A percentile compares a stretch with the other conserved stretches of the same genome.
Evolutionary conservation across 2,888 invertebrate genomes (phyloP).

Genomic region (Lochmaea capreae): DNA sequence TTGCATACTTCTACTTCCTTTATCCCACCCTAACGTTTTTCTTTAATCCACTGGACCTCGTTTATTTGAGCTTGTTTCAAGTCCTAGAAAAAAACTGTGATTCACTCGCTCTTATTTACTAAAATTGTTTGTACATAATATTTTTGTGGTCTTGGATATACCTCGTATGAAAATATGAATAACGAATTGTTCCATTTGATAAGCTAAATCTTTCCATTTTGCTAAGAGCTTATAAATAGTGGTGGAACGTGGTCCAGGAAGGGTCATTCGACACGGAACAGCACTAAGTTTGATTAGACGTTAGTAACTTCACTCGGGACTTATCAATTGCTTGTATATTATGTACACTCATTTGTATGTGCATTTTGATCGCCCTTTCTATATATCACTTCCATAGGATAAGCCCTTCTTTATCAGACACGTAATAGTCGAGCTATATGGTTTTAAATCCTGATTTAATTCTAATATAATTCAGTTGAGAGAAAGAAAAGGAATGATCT

Average conservation of each 20-base stretch:
- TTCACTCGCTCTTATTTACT: too few species aligned
- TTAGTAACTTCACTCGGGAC: conserved; percentile 37
- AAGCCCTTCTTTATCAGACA: conserved; percentile 16
- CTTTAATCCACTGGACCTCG: too few species aligned
- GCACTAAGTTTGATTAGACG: conserved; percentile 62
- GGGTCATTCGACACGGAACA: conserved; percentile 58
- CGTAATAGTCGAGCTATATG: conserved; percentile 1
- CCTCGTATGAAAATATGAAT: conserved; percentile 13
- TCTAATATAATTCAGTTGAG: not conserved
- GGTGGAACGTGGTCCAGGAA: conserved; percentile 30
- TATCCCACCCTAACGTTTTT: too few species aligned
- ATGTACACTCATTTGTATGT: conserved; percentile 60
- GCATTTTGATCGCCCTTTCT: conserved; percentile 58
- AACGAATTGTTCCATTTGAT: not conserved
- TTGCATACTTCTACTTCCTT: too few species aligned
- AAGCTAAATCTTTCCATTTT: conserved; percentile 25
- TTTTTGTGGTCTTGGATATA: not conserved
- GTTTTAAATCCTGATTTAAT: conserved; percentile 6
- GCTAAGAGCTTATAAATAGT: conserved; percentile 20
- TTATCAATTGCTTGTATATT: conserved; percentile 17
- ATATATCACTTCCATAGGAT: conserved; percentile 14
- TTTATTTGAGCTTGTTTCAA: too few species aligned
- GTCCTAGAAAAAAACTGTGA: too few species aligned
- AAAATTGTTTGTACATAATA: too few species aligned
- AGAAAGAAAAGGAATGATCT: not conserved